phyloP scores from a whole-genome alignment of 2,797 vertebrate species.

The Merluccius polli region DNA sequence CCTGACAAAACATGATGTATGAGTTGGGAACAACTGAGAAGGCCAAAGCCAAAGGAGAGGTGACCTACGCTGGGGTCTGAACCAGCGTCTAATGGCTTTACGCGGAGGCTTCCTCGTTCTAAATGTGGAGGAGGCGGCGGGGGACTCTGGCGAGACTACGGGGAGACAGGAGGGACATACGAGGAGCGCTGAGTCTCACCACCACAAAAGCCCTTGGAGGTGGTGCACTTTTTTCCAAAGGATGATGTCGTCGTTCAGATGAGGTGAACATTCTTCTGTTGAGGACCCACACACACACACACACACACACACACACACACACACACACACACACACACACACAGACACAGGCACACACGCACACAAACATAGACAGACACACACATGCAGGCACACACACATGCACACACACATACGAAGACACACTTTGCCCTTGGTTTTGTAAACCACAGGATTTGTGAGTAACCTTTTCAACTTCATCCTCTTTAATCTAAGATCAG shows the following conservation, averaged over 20 bases:
- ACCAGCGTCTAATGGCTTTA: background rate
- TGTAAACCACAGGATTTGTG: background rate
- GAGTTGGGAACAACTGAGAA: background rate
- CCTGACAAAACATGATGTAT: background rate
- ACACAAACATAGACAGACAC: background rate
- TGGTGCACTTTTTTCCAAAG: background rate
- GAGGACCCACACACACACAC: background rate
- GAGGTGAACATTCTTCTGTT: background rate
- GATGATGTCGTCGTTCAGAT: background rate
- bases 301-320: background rate
- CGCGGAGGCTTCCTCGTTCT: background rate
- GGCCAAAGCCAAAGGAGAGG: background rate
- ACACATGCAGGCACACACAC: background rate
- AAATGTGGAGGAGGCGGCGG: background rate
- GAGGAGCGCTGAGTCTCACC: background rate
- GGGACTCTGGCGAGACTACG: background rate
- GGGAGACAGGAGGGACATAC: background rate
- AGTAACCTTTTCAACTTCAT: background rate
- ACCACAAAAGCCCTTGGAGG: background rate
- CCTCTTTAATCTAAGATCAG: background rate
- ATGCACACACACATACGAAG: background rate
- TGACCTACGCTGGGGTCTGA: background rate
- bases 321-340: background rate
- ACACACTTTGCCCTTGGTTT: background rate
- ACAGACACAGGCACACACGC: background rate